Percentiles rank a stretch among this genome's conserved stretches.
Conservation (phyloP, 2,797 vertebrate species). For the Erpetoichthys calabaricus region DNA sequence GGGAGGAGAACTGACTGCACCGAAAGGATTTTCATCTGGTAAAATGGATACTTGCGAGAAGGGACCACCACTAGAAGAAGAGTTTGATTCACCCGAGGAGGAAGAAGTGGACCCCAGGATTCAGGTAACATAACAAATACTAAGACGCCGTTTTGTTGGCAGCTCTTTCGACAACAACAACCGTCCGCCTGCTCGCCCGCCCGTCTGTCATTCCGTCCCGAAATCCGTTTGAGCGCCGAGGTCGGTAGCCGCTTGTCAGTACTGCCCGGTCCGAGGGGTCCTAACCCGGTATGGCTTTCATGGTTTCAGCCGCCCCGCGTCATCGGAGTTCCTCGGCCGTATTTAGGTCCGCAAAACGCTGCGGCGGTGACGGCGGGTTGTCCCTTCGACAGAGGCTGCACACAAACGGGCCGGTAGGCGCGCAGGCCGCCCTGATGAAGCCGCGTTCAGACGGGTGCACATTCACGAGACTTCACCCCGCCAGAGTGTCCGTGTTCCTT, state of each 20-base stretch:
- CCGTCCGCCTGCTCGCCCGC: background rate
- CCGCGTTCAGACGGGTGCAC: no score
- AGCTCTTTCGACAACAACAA: background rate
- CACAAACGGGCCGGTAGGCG: no score
- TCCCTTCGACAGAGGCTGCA: no score
- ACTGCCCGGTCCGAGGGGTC: background rate
- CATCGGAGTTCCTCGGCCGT: no score
- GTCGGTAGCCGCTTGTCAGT: background rate
- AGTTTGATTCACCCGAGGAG: conserved; percentile 53
- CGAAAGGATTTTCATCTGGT: no score
- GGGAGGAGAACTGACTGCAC: no score
- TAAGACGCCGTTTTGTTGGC: background rate
- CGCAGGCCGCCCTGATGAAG: no score
- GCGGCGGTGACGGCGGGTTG: no score
- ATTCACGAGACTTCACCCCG: no score
- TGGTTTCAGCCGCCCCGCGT: no score
- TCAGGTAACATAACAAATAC: conserved; percentile 49
- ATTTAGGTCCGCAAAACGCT: no score
- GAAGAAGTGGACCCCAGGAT: conserved; percentile 88
- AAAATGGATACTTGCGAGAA: conserved; percentile 45
- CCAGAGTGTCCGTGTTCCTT: no score
- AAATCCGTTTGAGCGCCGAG: background rate
- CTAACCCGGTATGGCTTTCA: background rate
- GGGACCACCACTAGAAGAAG: conserved; percentile 43
- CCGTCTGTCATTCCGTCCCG: background rate